Evolutionary conservation across 1,140 invertebrate species (phyloP).

Genomic region (Scaptomyza hsui): DNA sequence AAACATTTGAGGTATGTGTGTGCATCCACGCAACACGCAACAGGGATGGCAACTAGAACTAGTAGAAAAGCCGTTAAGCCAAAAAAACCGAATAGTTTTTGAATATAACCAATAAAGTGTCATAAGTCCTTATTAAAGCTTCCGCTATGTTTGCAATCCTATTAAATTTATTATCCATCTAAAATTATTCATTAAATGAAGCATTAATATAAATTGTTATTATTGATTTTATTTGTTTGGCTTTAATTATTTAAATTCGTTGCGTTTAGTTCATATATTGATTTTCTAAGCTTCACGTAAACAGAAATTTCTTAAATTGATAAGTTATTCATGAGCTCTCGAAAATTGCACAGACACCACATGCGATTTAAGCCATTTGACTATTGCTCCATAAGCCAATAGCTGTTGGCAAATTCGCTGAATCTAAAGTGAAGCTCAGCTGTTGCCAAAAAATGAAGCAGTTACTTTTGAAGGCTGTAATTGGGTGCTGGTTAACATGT

Average conservation of each 20-base stretch:
- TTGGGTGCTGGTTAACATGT: constrained; percentile 14
- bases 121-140: no score
- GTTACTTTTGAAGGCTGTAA: constrained; percentile 14
- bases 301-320: not conserved
- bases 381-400: constrained; percentile 15
- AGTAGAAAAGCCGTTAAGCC: not conserved
- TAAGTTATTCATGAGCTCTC: not conserved
- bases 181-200: no score
- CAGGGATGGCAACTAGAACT: constrained; percentile 24
- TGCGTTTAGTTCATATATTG: not conserved
- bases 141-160: no score
- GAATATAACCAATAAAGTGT: no score
- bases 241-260: no score
- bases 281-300: not conserved
- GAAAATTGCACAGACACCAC: not conserved
- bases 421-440: not conserved
- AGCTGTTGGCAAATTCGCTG: not conserved
- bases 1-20: constrained; percentile 56
- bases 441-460: constrained; percentile 16
- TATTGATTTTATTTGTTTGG: no score
- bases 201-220: no score
- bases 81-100: not conserved
- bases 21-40: constrained; percentile 29
- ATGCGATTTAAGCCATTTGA: not conserved
- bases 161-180: no score